Percentiles rank a stretch among this genome's conserved stretches.
Conservation (phyloP, 1,140 invertebrate genomes). For the Lamellibrachia luymesi region DNA sequence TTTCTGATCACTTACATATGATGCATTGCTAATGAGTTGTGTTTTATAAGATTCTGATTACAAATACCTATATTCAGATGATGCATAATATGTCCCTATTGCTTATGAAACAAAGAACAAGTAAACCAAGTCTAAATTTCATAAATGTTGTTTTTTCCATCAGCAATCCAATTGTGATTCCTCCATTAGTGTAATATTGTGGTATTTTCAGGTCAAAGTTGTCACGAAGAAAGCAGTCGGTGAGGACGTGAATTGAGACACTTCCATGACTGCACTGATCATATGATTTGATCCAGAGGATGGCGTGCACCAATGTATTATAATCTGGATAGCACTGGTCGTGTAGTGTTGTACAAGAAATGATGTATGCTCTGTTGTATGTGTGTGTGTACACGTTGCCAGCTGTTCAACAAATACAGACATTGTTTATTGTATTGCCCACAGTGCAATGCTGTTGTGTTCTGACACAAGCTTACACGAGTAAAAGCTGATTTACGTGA, state of each 20-base stretch:
- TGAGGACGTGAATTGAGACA: conserved; percentile 17
- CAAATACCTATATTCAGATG: no score
- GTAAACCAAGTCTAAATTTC: no score
- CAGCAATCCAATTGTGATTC: no score
- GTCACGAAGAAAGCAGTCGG: conserved; percentile 23
- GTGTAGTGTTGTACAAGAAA: neutral
- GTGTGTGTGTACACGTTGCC: neutral
- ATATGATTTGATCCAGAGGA: neutral
- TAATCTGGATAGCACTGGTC: neutral
- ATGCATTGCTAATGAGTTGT: no score
- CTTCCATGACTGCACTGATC: neutral
- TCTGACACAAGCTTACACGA: neutral
- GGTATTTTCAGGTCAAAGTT: conserved; percentile 20
- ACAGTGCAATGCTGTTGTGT: neutral
- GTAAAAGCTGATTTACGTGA: neutral
- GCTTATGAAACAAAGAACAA: no score
- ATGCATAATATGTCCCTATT: no score
- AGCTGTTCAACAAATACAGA: neutral
- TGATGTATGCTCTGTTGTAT: neutral
- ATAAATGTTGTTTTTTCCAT: no score
- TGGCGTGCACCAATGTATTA: neutral
- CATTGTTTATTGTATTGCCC: neutral
- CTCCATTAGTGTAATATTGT: neutral
- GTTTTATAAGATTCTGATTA: no score
- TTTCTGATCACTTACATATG: no score